A percentile compares a stretch with the other conserved stretches of the same genome.
phyloP scores from a whole-genome alignment of 1,140 invertebrate species.

The Caenorhabditis inopinata region DNA sequence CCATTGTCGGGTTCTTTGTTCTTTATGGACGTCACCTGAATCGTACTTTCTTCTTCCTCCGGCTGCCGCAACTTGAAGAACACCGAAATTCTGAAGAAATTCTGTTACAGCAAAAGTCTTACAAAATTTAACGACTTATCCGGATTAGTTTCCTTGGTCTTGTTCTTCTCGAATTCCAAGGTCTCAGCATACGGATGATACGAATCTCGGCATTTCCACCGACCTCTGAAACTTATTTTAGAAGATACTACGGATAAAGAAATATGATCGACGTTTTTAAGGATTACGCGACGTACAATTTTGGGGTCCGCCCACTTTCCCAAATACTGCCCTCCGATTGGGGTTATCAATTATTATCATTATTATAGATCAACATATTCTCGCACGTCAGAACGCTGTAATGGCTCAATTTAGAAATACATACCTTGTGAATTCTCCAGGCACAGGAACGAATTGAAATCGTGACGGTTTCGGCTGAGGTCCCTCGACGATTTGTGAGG shows the following conservation, averaged over 20 bases:
- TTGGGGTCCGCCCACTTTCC: too few relatives aligned
- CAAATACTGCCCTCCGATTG: too few relatives aligned
- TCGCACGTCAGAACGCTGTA: too few relatives aligned
- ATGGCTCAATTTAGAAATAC: too few relatives aligned
- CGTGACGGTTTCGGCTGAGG: not conserved
- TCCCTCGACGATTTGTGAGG: not conserved
- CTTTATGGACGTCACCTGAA: not conserved
- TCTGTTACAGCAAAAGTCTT: too few relatives aligned
- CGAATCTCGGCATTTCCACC: constrained; percentile 15
- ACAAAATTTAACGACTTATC: not conserved
- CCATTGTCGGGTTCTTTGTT: not conserved
- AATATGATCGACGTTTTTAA: too few relatives aligned
- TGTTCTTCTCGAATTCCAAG: constrained; percentile 20
- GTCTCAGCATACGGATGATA: constrained; percentile 9
- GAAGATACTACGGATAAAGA: too few relatives aligned
- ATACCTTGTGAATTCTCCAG: not conserved
- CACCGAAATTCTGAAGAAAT: not conserved
- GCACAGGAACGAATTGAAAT: constrained; percentile 4
- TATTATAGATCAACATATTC: too few relatives aligned
- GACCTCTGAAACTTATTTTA: not conserved
- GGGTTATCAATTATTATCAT: too few relatives aligned
- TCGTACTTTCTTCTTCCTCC: not conserved
- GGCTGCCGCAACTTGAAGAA: not conserved
- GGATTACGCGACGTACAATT: too few relatives aligned
- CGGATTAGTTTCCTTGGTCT: not conserved